These are phyloP conservation scores for Epinephelus moara DNA, from an alignment of 2,113 vertebrate species.

Conservation along the genomic window DNA sequence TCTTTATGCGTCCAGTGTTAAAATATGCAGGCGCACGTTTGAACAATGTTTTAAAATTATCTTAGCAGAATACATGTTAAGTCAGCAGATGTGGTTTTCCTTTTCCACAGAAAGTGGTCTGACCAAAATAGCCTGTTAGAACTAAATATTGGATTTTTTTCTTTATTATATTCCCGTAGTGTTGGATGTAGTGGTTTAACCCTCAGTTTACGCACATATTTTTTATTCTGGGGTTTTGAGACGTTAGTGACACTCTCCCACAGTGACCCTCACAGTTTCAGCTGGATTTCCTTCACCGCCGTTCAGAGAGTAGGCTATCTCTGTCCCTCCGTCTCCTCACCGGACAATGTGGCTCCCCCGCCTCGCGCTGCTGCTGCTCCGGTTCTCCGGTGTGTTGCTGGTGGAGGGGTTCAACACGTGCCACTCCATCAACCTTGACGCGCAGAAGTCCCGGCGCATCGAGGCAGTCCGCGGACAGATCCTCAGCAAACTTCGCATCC, in stretches of 20 bases:
- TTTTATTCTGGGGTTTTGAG: slow-evolving; percentile 9
- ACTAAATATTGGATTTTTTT: slow-evolving; percentile 1
- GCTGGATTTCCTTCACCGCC: slow-evolving; percentile 8
- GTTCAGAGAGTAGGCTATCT: neutral
- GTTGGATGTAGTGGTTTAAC: neutral
- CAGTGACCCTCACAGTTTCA: neutral
- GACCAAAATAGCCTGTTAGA: slow-evolving; percentile 13
- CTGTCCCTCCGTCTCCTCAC: slow-evolving; percentile 9
- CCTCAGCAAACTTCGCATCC: slow-evolving; percentile 97
- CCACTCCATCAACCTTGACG: slow-evolving; percentile 96
- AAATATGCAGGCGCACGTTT: neutral
- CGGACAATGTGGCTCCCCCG: slow-evolving; percentile 80
- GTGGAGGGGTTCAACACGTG: slow-evolving; percentile 96
- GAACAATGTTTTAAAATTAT: slow-evolving; percentile 17
- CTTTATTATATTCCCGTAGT: neutral
- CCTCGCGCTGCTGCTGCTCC: slow-evolving; percentile 88
- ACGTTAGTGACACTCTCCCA: neutral
- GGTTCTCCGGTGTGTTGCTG: slow-evolving; percentile 85
- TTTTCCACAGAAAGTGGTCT: slow-evolving; percentile 27
- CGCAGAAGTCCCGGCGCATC: slow-evolving; percentile 98
- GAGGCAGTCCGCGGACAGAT: slow-evolving; percentile 99
- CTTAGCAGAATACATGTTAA: slow-evolving; percentile 12
- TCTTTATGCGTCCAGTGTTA: slow-evolving; percentile 6
- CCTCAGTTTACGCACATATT: slow-evolving; percentile 9
- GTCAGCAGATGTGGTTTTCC: slow-evolving; percentile 38